A percentile compares a stretch with the other conserved stretches of the same genome.
These are phyloP conservation scores for Drosophila ochracea DNA, from an alignment of 2,888 invertebrate genomes.

Conservation along the genomic window DNA sequence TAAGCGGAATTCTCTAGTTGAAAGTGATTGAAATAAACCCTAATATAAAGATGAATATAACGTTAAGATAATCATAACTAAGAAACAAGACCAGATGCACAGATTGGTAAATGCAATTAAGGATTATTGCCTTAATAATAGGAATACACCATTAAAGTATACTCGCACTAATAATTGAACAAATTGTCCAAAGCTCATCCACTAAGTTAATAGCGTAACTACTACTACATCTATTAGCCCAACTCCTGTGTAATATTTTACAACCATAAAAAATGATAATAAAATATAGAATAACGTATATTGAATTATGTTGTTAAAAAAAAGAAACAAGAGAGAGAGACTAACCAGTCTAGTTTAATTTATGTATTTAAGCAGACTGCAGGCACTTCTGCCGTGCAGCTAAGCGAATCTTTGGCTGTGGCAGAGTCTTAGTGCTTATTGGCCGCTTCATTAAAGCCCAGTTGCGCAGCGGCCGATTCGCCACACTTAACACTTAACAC, in stretches of 20 bases:
- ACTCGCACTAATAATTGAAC: not conserved
- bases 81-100: not conserved
- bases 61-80: not conserved
- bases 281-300: slow-evolving; percentile 7
- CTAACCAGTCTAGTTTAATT: slow-evolving; percentile 9
- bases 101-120: too few species aligned
- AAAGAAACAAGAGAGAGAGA: not conserved
- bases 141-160: not conserved
- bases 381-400: slow-evolving; percentile 17
- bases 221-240: not conserved
- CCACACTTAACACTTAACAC: slow-evolving; percentile 51
- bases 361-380: slow-evolving; percentile 24
- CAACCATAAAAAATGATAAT: slow-evolving; percentile 2
- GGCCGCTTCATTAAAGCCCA: slow-evolving; percentile 56
- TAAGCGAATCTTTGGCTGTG: slow-evolving; percentile 6
- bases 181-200: not conserved
- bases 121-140: too few species aligned
- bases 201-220: not conserved
- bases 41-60: not conserved
- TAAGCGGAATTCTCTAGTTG: not conserved
- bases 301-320: slow-evolving; percentile 10
- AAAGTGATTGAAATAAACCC: not conserved
- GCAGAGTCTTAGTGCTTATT: slow-evolving; percentile 11
- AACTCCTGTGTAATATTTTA: not conserved
- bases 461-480: slow-evolving; percentile 50